These are phyloP conservation scores for Rostratula benghalensis DNA, from an alignment of 2,113 vertebrate species.

Conservation along the genomic window DNA sequence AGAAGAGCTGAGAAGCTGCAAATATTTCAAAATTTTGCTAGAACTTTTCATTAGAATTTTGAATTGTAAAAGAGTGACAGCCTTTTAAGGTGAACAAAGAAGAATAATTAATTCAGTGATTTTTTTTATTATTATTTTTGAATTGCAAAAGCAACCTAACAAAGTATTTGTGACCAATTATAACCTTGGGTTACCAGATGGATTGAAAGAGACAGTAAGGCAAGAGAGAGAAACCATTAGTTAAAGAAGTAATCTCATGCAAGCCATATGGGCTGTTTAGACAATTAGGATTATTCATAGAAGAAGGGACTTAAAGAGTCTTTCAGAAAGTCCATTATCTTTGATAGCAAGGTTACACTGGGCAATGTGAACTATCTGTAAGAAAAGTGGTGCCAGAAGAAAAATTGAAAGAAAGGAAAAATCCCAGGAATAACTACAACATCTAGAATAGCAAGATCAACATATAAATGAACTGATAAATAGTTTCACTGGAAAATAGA, in stretches of 20 bases:
- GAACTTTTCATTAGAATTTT: background rate
- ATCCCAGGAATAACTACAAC: background rate
- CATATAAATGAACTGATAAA: background rate
- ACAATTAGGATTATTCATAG: constrained; percentile 55
- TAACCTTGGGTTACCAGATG: constrained; percentile 33
- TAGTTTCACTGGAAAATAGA: background rate
- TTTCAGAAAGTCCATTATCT: constrained; percentile 42
- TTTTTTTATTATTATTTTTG: background rate
- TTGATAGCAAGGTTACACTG: constrained; percentile 45
- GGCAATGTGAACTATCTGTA: background rate
- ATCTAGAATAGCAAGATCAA: background rate
- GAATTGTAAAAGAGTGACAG: background rate
- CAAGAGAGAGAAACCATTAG: constrained; percentile 36
- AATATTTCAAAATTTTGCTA: background rate
- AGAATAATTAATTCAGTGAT: background rate
- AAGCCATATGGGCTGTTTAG: constrained; percentile 55
- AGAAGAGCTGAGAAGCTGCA: background rate
- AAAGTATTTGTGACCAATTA: constrained; percentile 9
- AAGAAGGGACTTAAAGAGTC: constrained; percentile 22
- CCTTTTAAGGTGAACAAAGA: background rate
- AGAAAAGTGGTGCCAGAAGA: background rate
- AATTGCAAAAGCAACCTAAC: background rate
- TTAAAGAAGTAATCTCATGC: constrained; percentile 50
- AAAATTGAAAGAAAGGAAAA: background rate
- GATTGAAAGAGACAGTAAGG: constrained; percentile 52